Percentiles rank a stretch among this genome's conserved stretches.
phyloP scores from a whole-genome alignment of 2,113 vertebrate genomes.

The Struthidea cinerea region DNA sequence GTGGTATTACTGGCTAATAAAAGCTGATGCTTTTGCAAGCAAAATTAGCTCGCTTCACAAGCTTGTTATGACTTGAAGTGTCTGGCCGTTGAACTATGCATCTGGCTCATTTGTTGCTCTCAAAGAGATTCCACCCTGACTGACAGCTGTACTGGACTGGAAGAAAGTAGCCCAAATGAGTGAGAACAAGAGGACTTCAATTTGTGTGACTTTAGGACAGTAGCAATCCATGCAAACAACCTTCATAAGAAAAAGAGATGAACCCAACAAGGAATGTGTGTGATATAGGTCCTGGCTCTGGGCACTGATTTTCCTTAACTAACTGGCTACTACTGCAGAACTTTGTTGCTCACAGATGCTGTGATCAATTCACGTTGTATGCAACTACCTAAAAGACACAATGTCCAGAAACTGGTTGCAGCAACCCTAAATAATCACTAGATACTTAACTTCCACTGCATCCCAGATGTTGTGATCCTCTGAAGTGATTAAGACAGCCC shows the following conservation, averaged over 20 bases:
- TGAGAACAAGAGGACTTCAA: slow-evolving; percentile 47
- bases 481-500: not conserved
- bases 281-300: not conserved
- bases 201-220: slow-evolving; percentile 13
- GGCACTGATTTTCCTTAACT: not conserved
- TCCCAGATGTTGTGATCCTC: not conserved
- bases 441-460: not conserved
- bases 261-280: not conserved
- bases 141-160: slow-evolving; percentile 46
- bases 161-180: slow-evolving; percentile 41
- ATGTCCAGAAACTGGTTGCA: not conserved
- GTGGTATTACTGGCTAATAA: slow-evolving; percentile 65
- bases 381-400: not conserved
- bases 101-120: slow-evolving; percentile 68
- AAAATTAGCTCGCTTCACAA: slow-evolving; percentile 67
- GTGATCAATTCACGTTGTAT: rapidly evolving
- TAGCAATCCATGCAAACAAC: not conserved
- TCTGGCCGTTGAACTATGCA: slow-evolving; percentile 60
- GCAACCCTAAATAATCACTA: not conserved
- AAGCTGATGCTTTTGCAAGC: slow-evolving; percentile 69
- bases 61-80: slow-evolving; percentile 73
- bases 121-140: slow-evolving; percentile 52
- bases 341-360: not conserved
- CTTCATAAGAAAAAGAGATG: slow-evolving; percentile 3
- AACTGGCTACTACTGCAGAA: not conserved